Conservation (phyloP, 92 coral and sea anemone species). For the Epizoanthus illoricatus region DNA sequence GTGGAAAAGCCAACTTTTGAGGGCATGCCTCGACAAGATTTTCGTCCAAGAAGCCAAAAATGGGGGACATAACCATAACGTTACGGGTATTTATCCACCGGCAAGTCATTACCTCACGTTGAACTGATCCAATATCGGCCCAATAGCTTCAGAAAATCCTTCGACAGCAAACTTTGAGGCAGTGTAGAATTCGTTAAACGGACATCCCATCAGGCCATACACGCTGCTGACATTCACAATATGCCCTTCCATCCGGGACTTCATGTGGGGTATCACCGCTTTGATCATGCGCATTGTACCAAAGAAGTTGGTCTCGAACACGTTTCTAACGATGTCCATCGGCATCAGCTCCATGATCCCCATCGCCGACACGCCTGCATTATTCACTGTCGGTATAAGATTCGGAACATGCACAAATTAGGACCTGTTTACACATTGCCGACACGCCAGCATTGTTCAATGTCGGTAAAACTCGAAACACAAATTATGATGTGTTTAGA, state of each 20-base stretch:
- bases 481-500: not conserved
- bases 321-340: slow-evolving; percentile 49
- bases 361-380: slow-evolving; percentile 74
- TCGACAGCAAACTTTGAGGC: slow-evolving; percentile 88
- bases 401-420: not conserved
- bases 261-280: slow-evolving; percentile 86
- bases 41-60: no score
- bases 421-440: not conserved
- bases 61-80: not conserved
- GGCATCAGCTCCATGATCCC: slow-evolving; percentile 75
- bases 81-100: not conserved
- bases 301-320: slow-evolving; percentile 82
- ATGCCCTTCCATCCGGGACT: slow-evolving; percentile 74
- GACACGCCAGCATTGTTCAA: not conserved
- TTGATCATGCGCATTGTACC: slow-evolving; percentile 77
- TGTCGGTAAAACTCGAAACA: not conserved
- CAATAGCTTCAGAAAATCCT: slow-evolving; percentile 84
- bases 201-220: slow-evolving; percentile 73
- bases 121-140: slow-evolving; percentile 70
- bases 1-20: no score
- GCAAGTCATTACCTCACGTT: slow-evolving; percentile 58
- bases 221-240: slow-evolving; percentile 78
- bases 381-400: slow-evolving; percentile 65
- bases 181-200: slow-evolving; percentile 70
- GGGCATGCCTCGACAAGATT: no score